A percentile compares a stretch with the other conserved stretches of the same genome.
phyloP scores from a whole-genome alignment of 2,888 invertebrate species.

The Lasioglossum oenotherae region DNA sequence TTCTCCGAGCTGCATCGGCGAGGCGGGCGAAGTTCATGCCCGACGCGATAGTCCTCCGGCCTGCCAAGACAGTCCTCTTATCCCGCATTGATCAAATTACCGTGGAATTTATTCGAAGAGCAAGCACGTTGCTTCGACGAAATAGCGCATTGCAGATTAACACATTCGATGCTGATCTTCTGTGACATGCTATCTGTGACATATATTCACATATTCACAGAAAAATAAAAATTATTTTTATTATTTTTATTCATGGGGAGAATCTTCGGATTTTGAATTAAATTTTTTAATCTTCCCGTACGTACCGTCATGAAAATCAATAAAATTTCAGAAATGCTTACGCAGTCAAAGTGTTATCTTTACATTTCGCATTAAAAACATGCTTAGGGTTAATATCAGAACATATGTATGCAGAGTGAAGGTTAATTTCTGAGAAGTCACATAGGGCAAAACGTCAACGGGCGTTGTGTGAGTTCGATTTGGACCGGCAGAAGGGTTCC shows the following conservation, averaged over 20 bases:
- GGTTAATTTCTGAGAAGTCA: neutral
- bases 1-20: constrained; percentile 16
- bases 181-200: too few species aligned
- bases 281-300: too few species aligned
- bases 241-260: too few species aligned
- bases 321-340: too few species aligned
- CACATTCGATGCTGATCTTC: neutral
- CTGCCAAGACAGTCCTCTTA: constrained; percentile 1
- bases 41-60: constrained; percentile 10
- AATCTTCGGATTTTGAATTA: too few species aligned
- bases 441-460: neutral
- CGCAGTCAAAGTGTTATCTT: too few species aligned
- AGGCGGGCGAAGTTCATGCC: neutral
- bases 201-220: too few species aligned
- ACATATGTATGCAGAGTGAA: too few species aligned
- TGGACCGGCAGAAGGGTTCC: neutral
- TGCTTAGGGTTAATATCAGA: too few species aligned
- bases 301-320: too few species aligned
- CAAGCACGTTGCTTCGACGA: neutral
- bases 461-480: neutral
- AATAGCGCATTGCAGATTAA: neutral
- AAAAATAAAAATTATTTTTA: too few species aligned
- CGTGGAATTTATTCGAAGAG: neutral
- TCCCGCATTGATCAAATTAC: neutral
- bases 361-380: too few species aligned